A percentile compares a stretch with the other conserved stretches of the same genome.
Evolutionary conservation across 2,797 vertebrate genomes (phyloP).

Genomic region (Falco rusticolus): DNA sequence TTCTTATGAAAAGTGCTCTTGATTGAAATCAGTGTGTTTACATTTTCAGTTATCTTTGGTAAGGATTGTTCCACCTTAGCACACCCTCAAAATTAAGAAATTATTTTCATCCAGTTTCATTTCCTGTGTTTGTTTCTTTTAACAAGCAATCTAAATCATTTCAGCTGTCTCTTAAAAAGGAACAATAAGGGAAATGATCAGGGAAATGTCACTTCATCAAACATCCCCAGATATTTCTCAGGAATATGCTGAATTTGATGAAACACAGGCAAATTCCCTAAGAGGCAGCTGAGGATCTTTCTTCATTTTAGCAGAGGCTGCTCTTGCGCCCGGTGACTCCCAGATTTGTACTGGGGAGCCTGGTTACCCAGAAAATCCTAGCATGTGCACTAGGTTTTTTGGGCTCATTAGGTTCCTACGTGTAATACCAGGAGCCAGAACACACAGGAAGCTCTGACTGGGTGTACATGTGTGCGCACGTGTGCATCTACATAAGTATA

Average conservation of each 20-base stretch:
- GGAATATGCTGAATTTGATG: neutral
- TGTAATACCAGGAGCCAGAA: neutral
- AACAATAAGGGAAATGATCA: conserved; percentile 51
- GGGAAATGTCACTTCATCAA: conserved; percentile 45
- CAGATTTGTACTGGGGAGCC: neutral
- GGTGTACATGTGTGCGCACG: neutral
- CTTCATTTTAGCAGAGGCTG: neutral
- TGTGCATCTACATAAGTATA: neutral
- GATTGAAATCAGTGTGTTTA: conserved; percentile 72
- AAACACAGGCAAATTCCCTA: neutral
- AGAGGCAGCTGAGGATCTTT: neutral
- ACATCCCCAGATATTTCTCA: conserved; percentile 10
- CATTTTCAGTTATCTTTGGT: conserved; percentile 55
- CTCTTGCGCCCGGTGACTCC: neutral
- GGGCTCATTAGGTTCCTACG: neutral
- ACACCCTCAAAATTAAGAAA: conserved; percentile 67
- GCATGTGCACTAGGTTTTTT: neutral
- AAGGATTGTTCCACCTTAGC: conserved; percentile 8
- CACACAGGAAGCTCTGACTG: neutral
- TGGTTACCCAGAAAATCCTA: neutral
- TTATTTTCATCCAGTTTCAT: conserved; percentile 73
- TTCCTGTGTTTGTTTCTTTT: conserved; percentile 75
- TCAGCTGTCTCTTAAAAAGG: conserved; percentile 53
- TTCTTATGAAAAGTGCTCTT: conserved; percentile 65
- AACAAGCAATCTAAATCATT: conserved; percentile 68